Conservation (phyloP, 2,888 invertebrate genomes). For the Diplazon laetatorius region DNA sequence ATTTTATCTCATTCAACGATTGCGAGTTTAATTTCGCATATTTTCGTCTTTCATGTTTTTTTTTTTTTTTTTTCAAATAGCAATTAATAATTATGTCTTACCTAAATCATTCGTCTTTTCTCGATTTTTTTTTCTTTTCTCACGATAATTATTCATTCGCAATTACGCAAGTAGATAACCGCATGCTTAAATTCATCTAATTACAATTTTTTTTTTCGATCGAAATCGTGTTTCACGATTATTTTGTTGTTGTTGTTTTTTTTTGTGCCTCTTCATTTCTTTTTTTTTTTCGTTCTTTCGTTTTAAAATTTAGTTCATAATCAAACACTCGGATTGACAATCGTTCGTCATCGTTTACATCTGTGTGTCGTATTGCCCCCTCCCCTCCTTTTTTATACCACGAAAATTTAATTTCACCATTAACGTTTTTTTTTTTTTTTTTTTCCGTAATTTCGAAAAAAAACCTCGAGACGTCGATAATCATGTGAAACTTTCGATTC, state of each 20-base stretch:
- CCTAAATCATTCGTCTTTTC: conserved; percentile 25
- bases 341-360: no score
- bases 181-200: conserved; percentile 73
- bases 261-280: conserved; percentile 41
- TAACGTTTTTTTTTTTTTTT: conserved; percentile 41
- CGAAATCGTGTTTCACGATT: no score
- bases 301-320: conserved; percentile 39
- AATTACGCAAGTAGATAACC: conserved; percentile 77
- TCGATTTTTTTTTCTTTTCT: conserved; percentile 63
- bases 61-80: conserved; percentile 56
- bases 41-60: conserved; percentile 34
- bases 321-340: conserved; percentile 66
- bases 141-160: conserved; percentile 73
- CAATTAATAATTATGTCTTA: conserved; percentile 60
- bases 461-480: no score
- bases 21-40: conserved; percentile 6
- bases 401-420: no score
- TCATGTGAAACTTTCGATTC: conserved; percentile 1
- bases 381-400: conserved; percentile 64
- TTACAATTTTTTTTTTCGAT: conserved; percentile 69
- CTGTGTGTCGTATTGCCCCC: conserved; percentile 69
- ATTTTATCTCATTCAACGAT: conserved; percentile 70
- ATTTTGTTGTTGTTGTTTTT: conserved; percentile 50
- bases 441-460: neutral
- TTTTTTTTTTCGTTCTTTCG: neutral